phyloP scores from a whole-genome alignment of 2,797 vertebrate genomes.

The Rhinella marina region DNA sequence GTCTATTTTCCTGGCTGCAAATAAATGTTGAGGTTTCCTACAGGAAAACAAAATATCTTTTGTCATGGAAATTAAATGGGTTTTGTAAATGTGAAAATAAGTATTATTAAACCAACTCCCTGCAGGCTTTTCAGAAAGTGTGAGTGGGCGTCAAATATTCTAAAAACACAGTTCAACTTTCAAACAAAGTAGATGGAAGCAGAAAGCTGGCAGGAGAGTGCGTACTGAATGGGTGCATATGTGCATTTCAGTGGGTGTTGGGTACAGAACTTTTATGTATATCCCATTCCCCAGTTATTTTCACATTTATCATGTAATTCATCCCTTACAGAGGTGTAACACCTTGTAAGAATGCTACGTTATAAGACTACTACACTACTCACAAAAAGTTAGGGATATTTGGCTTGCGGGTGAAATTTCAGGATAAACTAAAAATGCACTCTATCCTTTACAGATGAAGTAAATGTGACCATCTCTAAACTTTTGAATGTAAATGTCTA shows the following conservation, averaged over 20 bases:
- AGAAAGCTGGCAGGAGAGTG: background rate
- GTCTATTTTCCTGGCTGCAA: constrained; percentile 26
- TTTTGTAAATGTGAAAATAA: constrained; percentile 47
- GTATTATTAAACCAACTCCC: constrained; percentile 40
- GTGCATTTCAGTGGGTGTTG: background rate
- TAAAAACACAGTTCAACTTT: constrained; percentile 32
- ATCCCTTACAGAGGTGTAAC: background rate
- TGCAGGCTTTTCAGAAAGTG: constrained; percentile 22
- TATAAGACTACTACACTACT: too few species aligned
- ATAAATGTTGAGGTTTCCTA: constrained; percentile 12
- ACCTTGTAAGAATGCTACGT: too few species aligned
- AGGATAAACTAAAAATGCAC: too few species aligned
- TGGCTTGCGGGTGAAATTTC: too few species aligned
- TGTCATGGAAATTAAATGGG: constrained; percentile 47
- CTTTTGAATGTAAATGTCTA: too few species aligned
- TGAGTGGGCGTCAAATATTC: constrained; percentile 47
- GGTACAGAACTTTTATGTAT: background rate
- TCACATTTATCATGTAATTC: constrained; percentile 1
- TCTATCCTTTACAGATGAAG: too few species aligned
- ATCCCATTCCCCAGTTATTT: background rate
- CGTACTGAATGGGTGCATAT: background rate
- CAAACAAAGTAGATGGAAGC: constrained; percentile 12
- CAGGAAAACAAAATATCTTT: constrained; percentile 34
- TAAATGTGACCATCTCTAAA: too few species aligned
- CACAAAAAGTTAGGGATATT: too few species aligned